Base-by-base conservation (phyloP, 2,113 vertebrate genomes). In the Saccopteryx leptura region DNA sequence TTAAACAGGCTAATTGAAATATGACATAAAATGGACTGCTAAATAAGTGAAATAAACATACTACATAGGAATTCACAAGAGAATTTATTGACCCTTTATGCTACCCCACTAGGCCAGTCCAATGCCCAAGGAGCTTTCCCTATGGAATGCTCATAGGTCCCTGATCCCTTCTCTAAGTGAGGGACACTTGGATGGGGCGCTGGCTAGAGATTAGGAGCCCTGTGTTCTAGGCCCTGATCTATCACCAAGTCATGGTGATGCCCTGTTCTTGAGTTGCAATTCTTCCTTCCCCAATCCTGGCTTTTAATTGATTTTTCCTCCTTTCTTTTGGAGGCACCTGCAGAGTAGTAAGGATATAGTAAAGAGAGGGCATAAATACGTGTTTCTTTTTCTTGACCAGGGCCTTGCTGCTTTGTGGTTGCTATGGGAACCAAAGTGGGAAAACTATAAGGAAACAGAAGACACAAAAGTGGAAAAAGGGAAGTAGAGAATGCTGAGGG, bases 1-100 rank as follows among this genome's bases (percentile, higher is more conserved):
- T 88, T 74, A 93, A 74, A 83, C 9, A 48, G 50, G 9, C 33
- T 72, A 33, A 78, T 39, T 84, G 78, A 81, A 95, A 79, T n/a
- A 13, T 13, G 65, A 84, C 50, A 81, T 83, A 54, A 90, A 88
- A 74, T 72, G 56, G 69, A 61, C 31, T 54, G 14, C 28, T 95
- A 65, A 60, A 56, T 82, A 69, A 81, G 23, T 50, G 33, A 88
- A 74, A 48, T 74, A 66, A 81, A 72, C 14, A 71, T 65, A n/a
- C 56, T 69, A 65, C 76, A 54, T 18, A 88, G 69, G 24, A 46
- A 84, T 39, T 65, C 66, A 28, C 23, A 48, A 31, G 71, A 48
- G 60, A 17, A 61, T 69, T 89, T 86, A 31, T 85, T 83, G 72
- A 58, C 14, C 23, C 31, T 48, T 91, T 48, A 39, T 63, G 65